Evolutionary conservation across 2,888 invertebrate genomes (phyloP), one percentile per base, ranked within the genome.

Genomic region (Andrena flavipes): DNA sequence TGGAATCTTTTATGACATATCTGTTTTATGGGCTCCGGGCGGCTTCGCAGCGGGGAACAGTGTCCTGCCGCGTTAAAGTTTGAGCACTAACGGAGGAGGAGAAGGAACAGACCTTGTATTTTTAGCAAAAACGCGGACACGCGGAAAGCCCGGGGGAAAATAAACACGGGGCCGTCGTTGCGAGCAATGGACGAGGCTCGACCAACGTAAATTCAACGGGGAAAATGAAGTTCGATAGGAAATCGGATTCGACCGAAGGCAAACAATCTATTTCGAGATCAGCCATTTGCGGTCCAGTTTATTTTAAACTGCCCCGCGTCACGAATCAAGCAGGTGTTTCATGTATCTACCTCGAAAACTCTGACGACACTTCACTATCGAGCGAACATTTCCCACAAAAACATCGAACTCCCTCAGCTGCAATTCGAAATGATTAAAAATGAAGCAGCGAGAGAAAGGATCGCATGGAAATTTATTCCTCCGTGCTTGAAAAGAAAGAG

Each of bases 1-100:
- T 26, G 30, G 67, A 74, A 74, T 70, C 59, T 48, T 48, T 70
- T 29, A 59, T 51, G 68, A 26, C 29, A 23, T 60, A 60, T 70
- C 59, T 42, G 60, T 29, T 60, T 70, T 48, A 60, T 30, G 59
- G n/a, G 42, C 42, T 13, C 42, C 29, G 20, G 23, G 16, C 33
- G 56, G 16, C 5, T 23, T 16, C 23, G 68, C 26, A 13, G 33
- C 8, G 30, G 35, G 51, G 54, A 59, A 26, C 60, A 42, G 16
- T 7, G 23, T 8, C 2, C 16, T 26, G 42, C 35, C 30, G 42
- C 26, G 56, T 65, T 16, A 48, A 65, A 74, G 42, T 48, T 65
- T 48, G 5, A 30, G 48, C 33, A 56, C 56, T 74, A 65, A 49
- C 54, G 35, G 30, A 10, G 35, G 35, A 4, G 49, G 23, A 30